Evolutionary conservation across 1,140 invertebrate genomes (phyloP).

Genomic region (Armadillidium nasatum): DNA sequence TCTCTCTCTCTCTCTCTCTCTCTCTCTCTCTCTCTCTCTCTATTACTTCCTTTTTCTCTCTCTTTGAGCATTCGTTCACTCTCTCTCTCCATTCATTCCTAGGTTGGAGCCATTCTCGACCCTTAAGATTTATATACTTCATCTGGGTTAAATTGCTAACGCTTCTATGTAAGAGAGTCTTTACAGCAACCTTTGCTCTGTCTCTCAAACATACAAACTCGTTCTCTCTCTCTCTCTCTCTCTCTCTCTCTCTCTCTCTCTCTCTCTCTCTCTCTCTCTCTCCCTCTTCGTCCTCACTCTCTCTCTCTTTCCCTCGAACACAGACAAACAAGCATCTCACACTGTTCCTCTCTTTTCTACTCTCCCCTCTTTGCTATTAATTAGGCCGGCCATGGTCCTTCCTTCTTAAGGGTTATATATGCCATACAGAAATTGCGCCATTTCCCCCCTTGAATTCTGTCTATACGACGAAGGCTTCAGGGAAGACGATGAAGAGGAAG

Average conservation of each 20-base stretch:
- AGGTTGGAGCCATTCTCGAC: neutral
- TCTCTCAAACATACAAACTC: too few relatives aligned
- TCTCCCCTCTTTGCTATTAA: neutral
- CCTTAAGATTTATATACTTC: slow-evolving; percentile 11
- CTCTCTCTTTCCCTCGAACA: too few relatives aligned
- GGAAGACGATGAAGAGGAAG: too few relatives aligned
- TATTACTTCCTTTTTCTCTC: too few relatives aligned
- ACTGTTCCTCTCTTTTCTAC: neutral
- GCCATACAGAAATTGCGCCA: neutral
- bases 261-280: too few relatives aligned
- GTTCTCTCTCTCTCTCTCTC: too few relatives aligned
- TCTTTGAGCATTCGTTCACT: neutral
- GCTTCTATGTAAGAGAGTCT: neutral
- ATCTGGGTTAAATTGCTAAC: slow-evolving; percentile 1
- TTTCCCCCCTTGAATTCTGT: neutral
- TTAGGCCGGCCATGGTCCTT: neutral
- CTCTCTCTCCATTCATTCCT: neutral
- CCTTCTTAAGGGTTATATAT: neutral
- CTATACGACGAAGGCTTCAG: too few relatives aligned
- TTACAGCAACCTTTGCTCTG: slow-evolving; percentile 1
- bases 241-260: too few relatives aligned
- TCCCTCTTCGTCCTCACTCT: too few relatives aligned
- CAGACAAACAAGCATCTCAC: too few relatives aligned
- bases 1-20: too few relatives aligned
- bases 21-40: too few relatives aligned